These are phyloP conservation scores for Spongilla lacustris DNA, from an alignment of 37 sponge, comb jelly and placozoan genomes.

Conservation along the genomic window DNA sequence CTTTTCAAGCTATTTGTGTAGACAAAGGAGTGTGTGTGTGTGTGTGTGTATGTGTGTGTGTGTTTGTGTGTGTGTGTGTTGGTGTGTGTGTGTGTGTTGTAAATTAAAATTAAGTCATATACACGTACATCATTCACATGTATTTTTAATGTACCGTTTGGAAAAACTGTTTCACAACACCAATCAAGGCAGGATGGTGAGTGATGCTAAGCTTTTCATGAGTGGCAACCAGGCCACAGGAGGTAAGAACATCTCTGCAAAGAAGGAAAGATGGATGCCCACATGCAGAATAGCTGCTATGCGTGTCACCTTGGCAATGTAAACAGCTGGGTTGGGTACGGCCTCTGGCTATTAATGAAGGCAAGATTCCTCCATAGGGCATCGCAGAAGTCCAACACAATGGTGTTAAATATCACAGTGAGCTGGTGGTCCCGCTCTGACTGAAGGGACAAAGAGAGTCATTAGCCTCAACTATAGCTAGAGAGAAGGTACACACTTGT, in stretches of 20 bases:
- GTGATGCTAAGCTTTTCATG: slow-evolving; percentile 33
- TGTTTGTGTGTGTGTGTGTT: not conserved
- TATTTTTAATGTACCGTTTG: slow-evolving; percentile 12
- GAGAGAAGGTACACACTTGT: not conserved
- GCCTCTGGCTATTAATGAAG: slow-evolving; percentile 15
- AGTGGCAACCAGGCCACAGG: not conserved
- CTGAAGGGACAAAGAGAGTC: not conserved
- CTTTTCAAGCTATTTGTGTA: not conserved
- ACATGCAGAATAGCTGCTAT: not conserved
- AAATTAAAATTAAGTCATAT: not conserved
- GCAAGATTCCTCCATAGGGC: slow-evolving; percentile 60
- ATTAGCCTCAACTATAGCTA: not conserved
- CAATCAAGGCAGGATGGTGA: slow-evolving; percentile 45
- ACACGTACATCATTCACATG: not conserved
- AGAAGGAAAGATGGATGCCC: not conserved
- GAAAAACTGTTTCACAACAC: slow-evolving; percentile 34
- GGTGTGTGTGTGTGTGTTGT: not conserved
- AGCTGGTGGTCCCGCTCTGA: slow-evolving; percentile 11
- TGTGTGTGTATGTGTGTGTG: not conserved
- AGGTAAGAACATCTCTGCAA: not conserved
- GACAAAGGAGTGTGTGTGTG: not conserved
- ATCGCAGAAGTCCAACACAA: slow-evolving; percentile 61
- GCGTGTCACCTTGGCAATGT: slow-evolving; percentile 10
- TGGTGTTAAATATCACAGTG: slow-evolving; percentile 23
- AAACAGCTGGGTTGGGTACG: slow-evolving; percentile 32